Conservation (phyloP, 2,113 vertebrate genomes). For the Cacatua alba region DNA sequence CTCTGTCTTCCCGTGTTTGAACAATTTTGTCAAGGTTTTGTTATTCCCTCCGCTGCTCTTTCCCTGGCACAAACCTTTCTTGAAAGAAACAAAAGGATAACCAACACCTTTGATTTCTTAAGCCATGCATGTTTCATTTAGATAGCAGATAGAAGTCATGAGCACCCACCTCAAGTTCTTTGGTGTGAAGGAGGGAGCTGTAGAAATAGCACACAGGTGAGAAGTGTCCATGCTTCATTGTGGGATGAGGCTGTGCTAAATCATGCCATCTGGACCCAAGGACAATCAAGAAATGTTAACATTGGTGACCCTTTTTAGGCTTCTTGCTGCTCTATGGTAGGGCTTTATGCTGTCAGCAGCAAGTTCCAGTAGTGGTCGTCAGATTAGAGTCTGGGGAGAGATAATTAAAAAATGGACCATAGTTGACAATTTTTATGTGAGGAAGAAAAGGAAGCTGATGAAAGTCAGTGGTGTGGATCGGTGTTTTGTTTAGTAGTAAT, state of each 20-base stretch:
- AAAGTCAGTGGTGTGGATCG: background rate
- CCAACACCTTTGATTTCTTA: background rate
- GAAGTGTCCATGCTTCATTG: background rate
- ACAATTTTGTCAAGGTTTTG: background rate
- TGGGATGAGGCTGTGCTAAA: background rate
- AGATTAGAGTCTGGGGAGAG: background rate
- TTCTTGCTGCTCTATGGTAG: background rate
- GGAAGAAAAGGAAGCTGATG: background rate
- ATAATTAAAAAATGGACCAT: background rate
- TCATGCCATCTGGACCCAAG: rapidly evolving
- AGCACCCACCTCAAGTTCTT: background rate
- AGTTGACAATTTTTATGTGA: background rate
- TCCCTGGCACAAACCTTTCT: background rate
- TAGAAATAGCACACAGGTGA: background rate
- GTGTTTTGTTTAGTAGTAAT: background rate
- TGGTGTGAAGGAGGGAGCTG: background rate
- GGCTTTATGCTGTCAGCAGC: background rate
- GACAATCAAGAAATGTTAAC: background rate
- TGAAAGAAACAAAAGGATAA: background rate
- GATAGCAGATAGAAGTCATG: background rate
- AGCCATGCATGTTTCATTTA: background rate
- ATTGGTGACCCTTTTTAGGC: background rate
- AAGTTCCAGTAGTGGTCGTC: background rate
- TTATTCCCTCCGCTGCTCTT: rapidly evolving
- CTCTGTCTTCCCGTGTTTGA: background rate